Conservation (phyloP, 2,888 invertebrate species). For the Apodemia duryi region DNA sequence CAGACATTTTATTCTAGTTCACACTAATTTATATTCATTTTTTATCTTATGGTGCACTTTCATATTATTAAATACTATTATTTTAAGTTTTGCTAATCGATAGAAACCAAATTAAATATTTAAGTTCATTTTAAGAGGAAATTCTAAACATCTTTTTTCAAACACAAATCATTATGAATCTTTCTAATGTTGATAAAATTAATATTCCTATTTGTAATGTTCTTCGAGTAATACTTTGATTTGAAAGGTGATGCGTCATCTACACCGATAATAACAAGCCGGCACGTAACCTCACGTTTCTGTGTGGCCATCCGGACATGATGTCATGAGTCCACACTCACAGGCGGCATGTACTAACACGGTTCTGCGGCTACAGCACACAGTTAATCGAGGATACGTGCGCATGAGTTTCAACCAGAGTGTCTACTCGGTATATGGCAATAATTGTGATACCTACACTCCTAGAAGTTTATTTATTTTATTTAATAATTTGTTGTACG, state of each 20-base stretch:
- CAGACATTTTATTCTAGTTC: no score
- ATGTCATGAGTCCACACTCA: constrained; percentile 64
- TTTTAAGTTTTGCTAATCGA: no score
- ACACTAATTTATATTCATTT: no score
- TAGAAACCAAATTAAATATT: no score
- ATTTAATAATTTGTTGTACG: no score
- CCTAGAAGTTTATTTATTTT: no score
- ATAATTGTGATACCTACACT: no score
- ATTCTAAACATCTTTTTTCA: no score
- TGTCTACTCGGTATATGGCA: no score
- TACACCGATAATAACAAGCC: constrained; percentile 41
- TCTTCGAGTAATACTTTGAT: constrained; percentile 5
- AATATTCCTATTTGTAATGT: constrained; percentile 9
- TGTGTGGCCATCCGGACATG: constrained; percentile 75
- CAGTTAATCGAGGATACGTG: constrained; percentile 24
- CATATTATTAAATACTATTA: no score
- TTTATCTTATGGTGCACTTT: no score
- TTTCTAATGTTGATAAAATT: constrained; percentile 4
- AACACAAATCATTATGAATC: not conserved
- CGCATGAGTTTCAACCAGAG: not conserved
- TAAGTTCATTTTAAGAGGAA: not conserved
- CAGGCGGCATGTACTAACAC: constrained; percentile 65
- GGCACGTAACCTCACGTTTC: constrained; percentile 61
- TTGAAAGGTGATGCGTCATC: constrained; percentile 49
- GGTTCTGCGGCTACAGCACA: constrained; percentile 40